phyloP scores from a whole-genome alignment of 2,797 vertebrate species.

The Cryptoblepharus egeriae region DNA sequence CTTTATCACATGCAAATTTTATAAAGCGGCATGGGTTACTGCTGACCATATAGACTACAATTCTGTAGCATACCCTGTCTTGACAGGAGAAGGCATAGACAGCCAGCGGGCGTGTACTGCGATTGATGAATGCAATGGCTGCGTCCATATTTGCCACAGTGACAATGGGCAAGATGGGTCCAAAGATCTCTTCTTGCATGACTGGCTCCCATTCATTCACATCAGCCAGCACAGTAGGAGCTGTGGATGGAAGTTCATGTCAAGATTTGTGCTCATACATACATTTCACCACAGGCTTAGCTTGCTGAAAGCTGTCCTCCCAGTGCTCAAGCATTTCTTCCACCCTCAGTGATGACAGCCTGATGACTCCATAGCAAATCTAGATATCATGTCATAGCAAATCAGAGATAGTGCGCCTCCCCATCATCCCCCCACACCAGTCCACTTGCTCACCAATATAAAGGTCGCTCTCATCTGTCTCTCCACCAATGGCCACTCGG shows the following conservation, averaged over 20 bases:
- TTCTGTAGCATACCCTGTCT: conserved; percentile 74
- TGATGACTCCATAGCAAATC: background rate
- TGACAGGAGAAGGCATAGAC: conserved; percentile 86
- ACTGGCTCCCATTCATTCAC: conserved; percentile 80
- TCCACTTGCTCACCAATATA: conserved; percentile 84
- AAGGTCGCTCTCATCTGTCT: conserved; percentile 75
- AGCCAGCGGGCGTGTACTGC: conserved; percentile 81
- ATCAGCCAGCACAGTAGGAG: conserved; percentile 89
- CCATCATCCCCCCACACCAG: background rate
- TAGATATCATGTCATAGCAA: too few relatives aligned
- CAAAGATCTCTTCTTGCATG: conserved; percentile 92
- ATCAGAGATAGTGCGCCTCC: background rate
- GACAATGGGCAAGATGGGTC: conserved; percentile 90
- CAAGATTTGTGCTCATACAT: background rate
- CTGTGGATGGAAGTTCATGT: conserved; percentile 62
- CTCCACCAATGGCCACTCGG: conserved; percentile 84
- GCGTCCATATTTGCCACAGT: conserved; percentile 78
- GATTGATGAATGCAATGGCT: conserved; percentile 83
- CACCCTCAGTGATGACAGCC: background rate
- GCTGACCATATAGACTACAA: background rate
- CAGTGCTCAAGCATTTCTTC: background rate
- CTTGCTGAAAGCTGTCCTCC: background rate
- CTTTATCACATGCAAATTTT: background rate
- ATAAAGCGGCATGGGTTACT: background rate
- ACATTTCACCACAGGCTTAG: background rate